These are phyloP conservation scores for Noctua janthina DNA, from an alignment of 2,888 invertebrate genomes.

Conservation along the genomic window DNA sequence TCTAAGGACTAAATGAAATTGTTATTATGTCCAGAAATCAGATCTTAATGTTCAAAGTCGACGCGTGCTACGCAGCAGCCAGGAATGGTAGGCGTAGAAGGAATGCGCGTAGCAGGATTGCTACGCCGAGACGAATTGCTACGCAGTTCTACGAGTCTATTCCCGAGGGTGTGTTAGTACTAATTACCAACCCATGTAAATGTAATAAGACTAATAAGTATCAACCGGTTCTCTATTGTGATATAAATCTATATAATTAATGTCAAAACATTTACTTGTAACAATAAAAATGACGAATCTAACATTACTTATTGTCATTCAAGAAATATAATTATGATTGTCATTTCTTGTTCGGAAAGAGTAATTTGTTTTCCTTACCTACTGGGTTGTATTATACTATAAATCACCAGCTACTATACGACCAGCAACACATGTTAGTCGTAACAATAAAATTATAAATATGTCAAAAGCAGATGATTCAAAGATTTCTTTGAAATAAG, in stretches of 20 bases:
- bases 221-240: not conserved
- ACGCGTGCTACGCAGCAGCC: not conserved
- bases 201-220: not conserved
- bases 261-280: not conserved
- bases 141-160: conserved; percentile 1
- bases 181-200: not conserved
- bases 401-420: not conserved
- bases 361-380: not conserved
- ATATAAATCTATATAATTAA: not conserved
- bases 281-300: not conserved
- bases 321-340: not conserved
- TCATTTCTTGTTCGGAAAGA: not conserved
- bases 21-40: not conserved
- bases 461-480: not conserved
- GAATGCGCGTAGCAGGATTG: not conserved
- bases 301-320: not conserved
- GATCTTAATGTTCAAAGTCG: not conserved
- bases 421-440: not conserved
- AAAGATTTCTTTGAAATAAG: not conserved
- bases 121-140: not conserved
- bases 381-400: not conserved
- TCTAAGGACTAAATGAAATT: not conserved
- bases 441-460: not conserved
- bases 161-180: not conserved
- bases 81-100: not conserved